Base-by-base conservation (phyloP, 2,113 vertebrate species). In the Eudorcas thomsonii region DNA sequence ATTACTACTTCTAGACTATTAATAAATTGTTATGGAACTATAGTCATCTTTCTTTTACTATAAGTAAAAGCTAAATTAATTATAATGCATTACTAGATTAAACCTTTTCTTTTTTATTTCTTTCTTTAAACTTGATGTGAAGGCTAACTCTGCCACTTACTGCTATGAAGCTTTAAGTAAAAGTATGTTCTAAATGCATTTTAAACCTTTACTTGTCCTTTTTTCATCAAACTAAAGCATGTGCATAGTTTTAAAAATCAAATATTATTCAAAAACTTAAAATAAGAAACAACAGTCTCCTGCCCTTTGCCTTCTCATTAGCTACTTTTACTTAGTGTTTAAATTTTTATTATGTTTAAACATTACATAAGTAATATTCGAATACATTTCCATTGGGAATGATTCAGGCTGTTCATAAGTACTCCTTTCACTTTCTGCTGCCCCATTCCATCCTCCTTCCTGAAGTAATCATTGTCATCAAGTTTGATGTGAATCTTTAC, bases 281-380 rank as follows among this genome's bases (percentile, higher is more conserved):
- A 91, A 97, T 94, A 82, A 96, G 59, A 97, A 97, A 96, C 86
- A 96, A 86, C 67, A 96, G 87, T 93, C 17, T 26, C 23, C 26
- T 97, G 60, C 55, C 77, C 52, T 94, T 39, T 96, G 60, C 54
- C 55, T 94, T 95, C 48, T 96, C 71, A 94, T 97, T 96, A 94
- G 80, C 39, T 25, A 84, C 89, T 96, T 97, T 98, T 98, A 98
- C 97, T 98, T 95, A 95, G 80, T 64, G 80, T 93, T 97, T 95
- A 94, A 94, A 96, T 57, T 2, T 94, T 96, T 96, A 88, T 80
- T 96, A 87, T 78, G 39, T 96, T 88, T 94, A 91, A 97, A 97
- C 80, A 93, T 93, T 87, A 87, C 19, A 83, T 25, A 87, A 94
- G 88, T 97, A 97, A 94, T 91, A 96, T 43, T 91, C 1, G 8